A percentile compares a stretch with the other conserved stretches of the same genome.
These are phyloP conservation scores for Himalopsyche japonica DNA, from an alignment of 2,888 invertebrate species.

Conservation along the genomic window DNA sequence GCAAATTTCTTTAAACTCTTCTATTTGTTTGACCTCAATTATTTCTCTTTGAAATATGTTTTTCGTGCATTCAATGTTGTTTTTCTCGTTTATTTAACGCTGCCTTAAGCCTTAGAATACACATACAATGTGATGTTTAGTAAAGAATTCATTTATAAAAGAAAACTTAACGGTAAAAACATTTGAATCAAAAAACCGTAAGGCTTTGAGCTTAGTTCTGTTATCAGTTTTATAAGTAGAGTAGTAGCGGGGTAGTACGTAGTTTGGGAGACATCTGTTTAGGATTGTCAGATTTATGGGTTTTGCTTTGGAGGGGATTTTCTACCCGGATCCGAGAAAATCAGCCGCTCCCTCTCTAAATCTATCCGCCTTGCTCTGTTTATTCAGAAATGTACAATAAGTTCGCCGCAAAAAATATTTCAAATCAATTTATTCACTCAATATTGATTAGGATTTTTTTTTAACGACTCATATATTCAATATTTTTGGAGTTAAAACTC, in stretches of 20 bases:
- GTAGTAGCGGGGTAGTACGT: neutral
- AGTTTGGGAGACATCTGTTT: neutral
- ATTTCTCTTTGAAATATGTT: neutral
- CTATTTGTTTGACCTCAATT: neutral
- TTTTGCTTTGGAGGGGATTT: neutral
- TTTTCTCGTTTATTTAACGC: neutral
- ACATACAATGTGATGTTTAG: neutral
- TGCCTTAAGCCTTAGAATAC: neutral
- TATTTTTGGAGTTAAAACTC: neutral
- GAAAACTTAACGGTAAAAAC: neutral
- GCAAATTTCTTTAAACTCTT: neutral
- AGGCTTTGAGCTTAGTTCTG: neutral
- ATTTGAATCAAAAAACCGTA: neutral
- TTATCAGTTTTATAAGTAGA: neutral
- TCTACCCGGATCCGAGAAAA: neutral
- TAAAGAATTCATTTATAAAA: neutral
- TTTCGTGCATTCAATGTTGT: neutral
- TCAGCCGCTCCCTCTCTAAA: neutral
- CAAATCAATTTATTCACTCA: neutral
- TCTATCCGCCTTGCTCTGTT: neutral
- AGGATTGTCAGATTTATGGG: constrained; percentile 6
- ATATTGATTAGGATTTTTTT: neutral
- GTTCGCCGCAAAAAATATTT: neutral
- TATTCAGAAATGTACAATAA: neutral
- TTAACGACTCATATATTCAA: neutral